A percentile compares a stretch with the other conserved stretches of the same genome.
phyloP scores from a whole-genome alignment of 1,140 invertebrate genomes.

The Drosophila saltans region DNA sequence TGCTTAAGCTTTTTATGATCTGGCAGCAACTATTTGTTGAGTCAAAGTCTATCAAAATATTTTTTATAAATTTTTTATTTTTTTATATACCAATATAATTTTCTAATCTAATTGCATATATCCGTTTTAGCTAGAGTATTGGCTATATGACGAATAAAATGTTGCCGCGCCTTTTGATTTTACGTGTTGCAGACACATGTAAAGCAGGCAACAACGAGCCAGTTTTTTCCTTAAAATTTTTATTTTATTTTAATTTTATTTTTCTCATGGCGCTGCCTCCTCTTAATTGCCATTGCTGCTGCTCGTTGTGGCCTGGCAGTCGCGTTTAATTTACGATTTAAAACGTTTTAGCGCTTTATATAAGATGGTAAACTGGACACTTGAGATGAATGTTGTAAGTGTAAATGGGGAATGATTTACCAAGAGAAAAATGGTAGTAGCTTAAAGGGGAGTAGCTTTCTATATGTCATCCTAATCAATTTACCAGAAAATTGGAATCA shows the following conservation, averaged over 20 bases:
- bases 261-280: constrained; percentile 3
- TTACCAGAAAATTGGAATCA: no score
- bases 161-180: neutral
- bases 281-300: constrained; percentile 9
- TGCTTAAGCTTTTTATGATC: neutral
- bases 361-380: constrained; percentile 20
- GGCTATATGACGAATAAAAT: neutral
- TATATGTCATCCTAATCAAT: no score
- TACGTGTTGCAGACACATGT: constrained; percentile 7
- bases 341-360: constrained; percentile 7
- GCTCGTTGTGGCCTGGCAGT: neutral
- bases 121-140: constrained; percentile 6
- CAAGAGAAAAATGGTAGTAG: neutral
- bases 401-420: constrained; percentile 1
- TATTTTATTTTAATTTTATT: neutral
- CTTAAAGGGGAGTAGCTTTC: neutral
- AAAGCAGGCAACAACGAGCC: neutral
- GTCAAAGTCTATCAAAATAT: neutral
- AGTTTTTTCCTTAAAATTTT: neutral
- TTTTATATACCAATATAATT: neutral
- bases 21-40: neutral
- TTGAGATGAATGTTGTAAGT: constrained; percentile 7
- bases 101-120: neutral
- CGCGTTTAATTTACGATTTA: constrained; percentile 15
- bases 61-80: neutral